Conservation (phyloP, 1,140 invertebrate species). For the Stegodyphus dumicola region DNA sequence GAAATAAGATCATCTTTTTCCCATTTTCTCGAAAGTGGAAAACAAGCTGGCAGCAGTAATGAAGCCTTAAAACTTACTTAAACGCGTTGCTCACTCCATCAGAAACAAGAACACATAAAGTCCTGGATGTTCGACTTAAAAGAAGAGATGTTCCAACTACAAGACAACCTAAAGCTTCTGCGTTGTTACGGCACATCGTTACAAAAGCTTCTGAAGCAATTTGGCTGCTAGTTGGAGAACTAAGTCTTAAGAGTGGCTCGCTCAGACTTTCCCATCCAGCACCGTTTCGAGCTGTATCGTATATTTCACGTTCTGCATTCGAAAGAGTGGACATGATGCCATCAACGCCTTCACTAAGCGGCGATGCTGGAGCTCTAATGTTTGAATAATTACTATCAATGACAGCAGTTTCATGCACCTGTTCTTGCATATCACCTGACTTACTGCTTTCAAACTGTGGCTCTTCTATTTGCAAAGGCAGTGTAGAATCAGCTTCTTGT, state of each 20-base stretch:
- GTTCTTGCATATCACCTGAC: not conserved
- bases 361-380: too few relatives aligned
- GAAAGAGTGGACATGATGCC: slow-evolving; percentile 13
- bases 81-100: slow-evolving; percentile 84
- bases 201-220: slow-evolving; percentile 79
- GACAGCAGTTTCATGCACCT: too few relatives aligned
- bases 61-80: slow-evolving; percentile 74
- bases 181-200: slow-evolving; percentile 94
- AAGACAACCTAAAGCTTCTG: slow-evolving; percentile 90
- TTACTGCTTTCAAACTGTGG: not conserved
- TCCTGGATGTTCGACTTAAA: slow-evolving; percentile 78
- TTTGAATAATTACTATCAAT: too few relatives aligned
- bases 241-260: slow-evolving; percentile 8
- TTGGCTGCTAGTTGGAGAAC: not conserved
- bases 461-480: not conserved
- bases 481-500: too few relatives aligned
- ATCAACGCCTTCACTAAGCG: not conserved
- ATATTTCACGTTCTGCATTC: slow-evolving; percentile 27
- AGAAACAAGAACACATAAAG: slow-evolving; percentile 86
- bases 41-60: too few relatives aligned
- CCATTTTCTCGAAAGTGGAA: too few relatives aligned
- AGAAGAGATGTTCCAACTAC: slow-evolving; percentile 89
- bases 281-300: slow-evolving; percentile 26
- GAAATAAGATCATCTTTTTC: too few relatives aligned
- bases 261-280: slow-evolving; percentile 26